Evolutionary conservation across 2,888 invertebrate species (phyloP), one percentile per base, ranked within the genome.

Genomic region (Lepidocyrtinus sp.): DNA sequence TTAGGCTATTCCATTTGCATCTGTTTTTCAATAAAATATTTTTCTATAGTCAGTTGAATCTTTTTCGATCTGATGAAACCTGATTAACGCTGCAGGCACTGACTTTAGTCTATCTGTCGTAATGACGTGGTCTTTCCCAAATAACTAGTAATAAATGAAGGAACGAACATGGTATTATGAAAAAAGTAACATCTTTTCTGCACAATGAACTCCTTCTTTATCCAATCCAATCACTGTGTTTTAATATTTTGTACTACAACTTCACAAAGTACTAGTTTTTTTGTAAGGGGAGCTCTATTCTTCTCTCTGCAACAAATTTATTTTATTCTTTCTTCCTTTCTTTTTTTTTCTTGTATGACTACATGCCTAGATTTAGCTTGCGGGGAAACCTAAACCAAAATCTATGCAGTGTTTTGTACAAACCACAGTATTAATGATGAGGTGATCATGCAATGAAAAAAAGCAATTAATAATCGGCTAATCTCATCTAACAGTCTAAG

Each of bases 41-140:
- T 50, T 65, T 61, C 63, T 68, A 67, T 73, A 73, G 73, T 64
- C 72, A 19, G 71, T 76, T 81, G 76, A 59, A 21, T 21, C 21
- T 5, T 59, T 59, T 59, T 59, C 22, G 59, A 36, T 36, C 36
- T 36, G 36, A 75, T 75, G 72, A 81, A 81, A 81, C 81, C 75
- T 81, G 81, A 81, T 76, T 81, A 76, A 72, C 64, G 81, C 81
- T 81, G 72, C 72, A 72, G 81, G 81, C 81, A 73, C 64, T 76
- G 46, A 55, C 76, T 76, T n/a, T 81, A 76, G 73, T 78, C 45
- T 72, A 64, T 59, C 55, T 78, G 50, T 68, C 61, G 74, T 80
- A 81, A 81, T 76, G 81, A 81, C 63, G 61, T 73, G 71, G 75
- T 76, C 76, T 73, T 81, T 81, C 75, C 81, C 69, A 81, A 81